These are phyloP conservation scores for Gadus chalcogrammus DNA, from an alignment of 2,113 vertebrate species.

Conservation along the genomic window DNA sequence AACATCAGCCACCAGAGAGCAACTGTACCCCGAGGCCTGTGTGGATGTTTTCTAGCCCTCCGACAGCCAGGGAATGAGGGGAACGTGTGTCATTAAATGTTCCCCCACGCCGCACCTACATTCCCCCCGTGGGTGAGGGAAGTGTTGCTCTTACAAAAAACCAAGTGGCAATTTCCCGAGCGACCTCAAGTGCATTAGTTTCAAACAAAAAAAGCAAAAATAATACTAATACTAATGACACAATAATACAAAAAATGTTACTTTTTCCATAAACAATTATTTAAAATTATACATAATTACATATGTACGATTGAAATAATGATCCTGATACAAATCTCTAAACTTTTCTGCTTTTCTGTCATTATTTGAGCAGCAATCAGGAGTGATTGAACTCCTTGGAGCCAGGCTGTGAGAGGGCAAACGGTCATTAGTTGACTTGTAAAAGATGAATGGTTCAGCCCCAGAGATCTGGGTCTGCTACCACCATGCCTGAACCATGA, in stretches of 20 bases:
- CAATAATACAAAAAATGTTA: background rate
- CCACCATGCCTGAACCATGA: background rate
- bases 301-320: slow-evolving; percentile 16
- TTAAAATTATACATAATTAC: background rate
- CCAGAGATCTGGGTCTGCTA: slow-evolving; percentile 10
- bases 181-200: slow-evolving; percentile 11
- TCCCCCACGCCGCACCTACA: slow-evolving; percentile 21
- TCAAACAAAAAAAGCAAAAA: too few relatives aligned
- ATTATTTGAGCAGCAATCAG: slow-evolving; percentile 60
- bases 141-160: slow-evolving; percentile 35
- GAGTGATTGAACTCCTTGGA: slow-evolving; percentile 42
- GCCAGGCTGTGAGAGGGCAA: slow-evolving; percentile 21
- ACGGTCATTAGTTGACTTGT: slow-evolving; percentile 49
- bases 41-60: slow-evolving; percentile 28
- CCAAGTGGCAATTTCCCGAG: slow-evolving; percentile 41
- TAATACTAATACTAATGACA: background rate
- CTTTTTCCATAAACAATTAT: background rate
- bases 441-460: slow-evolving; percentile 59
- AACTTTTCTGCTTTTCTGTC: slow-evolving; percentile 47
- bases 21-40: slow-evolving; percentile 36
- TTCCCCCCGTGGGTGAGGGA: slow-evolving; percentile 20
- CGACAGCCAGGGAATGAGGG: slow-evolving; percentile 11
- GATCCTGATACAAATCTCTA: slow-evolving; percentile 45
- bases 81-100: background rate
- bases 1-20: slow-evolving; percentile 21